A percentile compares a stretch with the other conserved stretches of the same genome.
Evolutionary conservation across 2,113 vertebrate genomes (phyloP).

Genomic region (Platanista minor): DNA sequence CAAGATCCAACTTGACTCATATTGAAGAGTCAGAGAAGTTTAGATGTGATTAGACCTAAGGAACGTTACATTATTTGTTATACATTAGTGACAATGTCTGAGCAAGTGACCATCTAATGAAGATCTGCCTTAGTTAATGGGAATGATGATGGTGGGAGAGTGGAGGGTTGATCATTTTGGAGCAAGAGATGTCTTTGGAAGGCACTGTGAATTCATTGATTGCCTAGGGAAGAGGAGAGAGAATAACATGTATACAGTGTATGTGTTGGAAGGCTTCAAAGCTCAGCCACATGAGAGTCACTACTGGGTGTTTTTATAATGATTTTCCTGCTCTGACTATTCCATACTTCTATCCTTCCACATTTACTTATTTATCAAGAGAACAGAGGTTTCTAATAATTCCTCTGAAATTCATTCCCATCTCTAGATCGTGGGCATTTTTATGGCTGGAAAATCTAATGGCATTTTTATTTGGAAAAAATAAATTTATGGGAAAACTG

Average conservation of each 20-base stretch:
- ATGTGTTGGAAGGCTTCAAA: background rate
- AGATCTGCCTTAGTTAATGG: background rate
- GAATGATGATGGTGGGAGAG: background rate
- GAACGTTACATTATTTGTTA: background rate
- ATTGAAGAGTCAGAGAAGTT: background rate
- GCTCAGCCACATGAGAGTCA: background rate
- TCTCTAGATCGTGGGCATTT: background rate
- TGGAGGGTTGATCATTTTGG: background rate
- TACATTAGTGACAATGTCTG: background rate
- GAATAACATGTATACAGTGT: background rate
- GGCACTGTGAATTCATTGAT: background rate
- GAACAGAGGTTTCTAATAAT: background rate
- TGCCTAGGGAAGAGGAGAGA: background rate
- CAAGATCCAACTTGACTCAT: background rate
- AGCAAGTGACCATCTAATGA: background rate
- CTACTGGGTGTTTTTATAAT: background rate
- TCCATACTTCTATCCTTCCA: background rate
- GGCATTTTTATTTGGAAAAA: constrained; percentile 21
- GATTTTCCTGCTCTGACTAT: background rate
- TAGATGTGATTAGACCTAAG: background rate
- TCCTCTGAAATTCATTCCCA: background rate
- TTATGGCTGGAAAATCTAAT: background rate
- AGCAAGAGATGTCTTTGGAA: background rate
- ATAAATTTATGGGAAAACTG: background rate
- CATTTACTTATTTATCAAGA: constrained; percentile 10